Evolutionary conservation across 2,113 vertebrate genomes (phyloP), one percentile per base, ranked within the genome.

Genomic region (Calonectris borealis): DNA sequence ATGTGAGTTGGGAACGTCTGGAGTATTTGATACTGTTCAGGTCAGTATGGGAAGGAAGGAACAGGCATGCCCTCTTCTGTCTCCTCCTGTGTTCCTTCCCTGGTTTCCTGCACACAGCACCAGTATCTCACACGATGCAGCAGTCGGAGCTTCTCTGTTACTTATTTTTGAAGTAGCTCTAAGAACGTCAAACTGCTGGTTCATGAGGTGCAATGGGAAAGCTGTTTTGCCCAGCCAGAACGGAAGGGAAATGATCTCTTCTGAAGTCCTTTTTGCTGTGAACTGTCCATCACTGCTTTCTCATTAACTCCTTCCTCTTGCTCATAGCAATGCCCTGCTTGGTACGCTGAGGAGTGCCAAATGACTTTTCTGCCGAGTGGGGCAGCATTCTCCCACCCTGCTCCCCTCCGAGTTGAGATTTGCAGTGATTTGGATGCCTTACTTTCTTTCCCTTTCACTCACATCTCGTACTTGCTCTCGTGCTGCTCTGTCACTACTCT

Each of bases 221-320:
- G 60, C 71, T 62, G 75, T 88, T 95, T 94, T 94, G 81, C 40
- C 61, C 51, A 80, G n/a, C 55, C 42, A 51, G 73, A 76, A 58
- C 0, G 42, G 89, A 96, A 97, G 89, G 91, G 95, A 96, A 93
- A 88, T 95, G 71, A 88, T 95, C 86, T 97, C 73, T 95, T 86
- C 61, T 85, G 29, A 80, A 93, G 81, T 76, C 29, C 14, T 62
- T 78, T 82, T 84, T 88, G 89, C 93, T 83, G 58, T 91, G 86
- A 93, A 69, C 68, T 84, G 68, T 81, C 48, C 57, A 34, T 84
- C 19, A 16, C 44, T 72, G 78, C 70, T 85, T 51, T 57, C n/a
- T 81, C 79, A 46, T 29, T 76, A 73, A 77, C 49, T 78, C 46
- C 26, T 76, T 72, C 32, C 61, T 85, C 66, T 93, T 80, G 66